phyloP scores from a whole-genome alignment of 2,113 vertebrate species.

The Hucho hucho region DNA sequence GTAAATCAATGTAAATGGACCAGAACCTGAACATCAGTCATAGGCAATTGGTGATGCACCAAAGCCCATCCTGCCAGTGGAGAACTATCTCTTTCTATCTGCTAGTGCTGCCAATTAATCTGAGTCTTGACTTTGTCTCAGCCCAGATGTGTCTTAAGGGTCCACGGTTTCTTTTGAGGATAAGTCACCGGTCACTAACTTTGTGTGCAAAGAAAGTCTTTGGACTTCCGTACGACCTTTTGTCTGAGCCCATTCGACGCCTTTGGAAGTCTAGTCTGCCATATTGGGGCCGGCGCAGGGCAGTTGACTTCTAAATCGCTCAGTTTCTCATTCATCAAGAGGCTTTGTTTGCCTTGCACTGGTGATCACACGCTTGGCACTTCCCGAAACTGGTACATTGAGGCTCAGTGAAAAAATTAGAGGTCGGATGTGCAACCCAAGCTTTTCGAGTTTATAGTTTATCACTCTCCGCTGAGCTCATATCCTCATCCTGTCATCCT shows the following conservation, averaged over 20 bases:
- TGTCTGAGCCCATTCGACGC: slow-evolving; percentile 46
- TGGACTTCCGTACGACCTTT: slow-evolving; percentile 49
- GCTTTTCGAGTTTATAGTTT: slow-evolving; percentile 54
- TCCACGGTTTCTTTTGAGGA: background rate
- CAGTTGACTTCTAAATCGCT: background rate
- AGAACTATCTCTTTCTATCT: slow-evolving; percentile 14
- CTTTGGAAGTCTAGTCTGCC: slow-evolving; percentile 44
- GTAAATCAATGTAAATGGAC: background rate
- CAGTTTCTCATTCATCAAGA: slow-evolving; percentile 56
- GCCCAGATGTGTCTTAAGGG: slow-evolving; percentile 42
- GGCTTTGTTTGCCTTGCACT: slow-evolving; percentile 64
- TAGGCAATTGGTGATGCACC: slow-evolving; percentile 6
- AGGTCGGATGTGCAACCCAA: slow-evolving; percentile 51
- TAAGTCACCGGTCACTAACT: slow-evolving; percentile 41
- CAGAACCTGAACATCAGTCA: background rate
- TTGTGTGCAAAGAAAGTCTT: slow-evolving; percentile 40
- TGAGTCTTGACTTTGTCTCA: slow-evolving; percentile 47
- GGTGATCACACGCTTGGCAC: slow-evolving; percentile 72
- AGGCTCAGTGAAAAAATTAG: slow-evolving; percentile 17
- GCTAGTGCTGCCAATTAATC: slow-evolving; percentile 57
- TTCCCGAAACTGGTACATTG: slow-evolving; percentile 23
- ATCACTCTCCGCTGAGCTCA: slow-evolving; percentile 63
- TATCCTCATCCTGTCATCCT: slow-evolving; percentile 28
- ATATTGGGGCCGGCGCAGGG: slow-evolving; percentile 11
- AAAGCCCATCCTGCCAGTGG: background rate